Conservation (phyloP, 2,888 invertebrate species). For the Protophormia terraenovae region DNA sequence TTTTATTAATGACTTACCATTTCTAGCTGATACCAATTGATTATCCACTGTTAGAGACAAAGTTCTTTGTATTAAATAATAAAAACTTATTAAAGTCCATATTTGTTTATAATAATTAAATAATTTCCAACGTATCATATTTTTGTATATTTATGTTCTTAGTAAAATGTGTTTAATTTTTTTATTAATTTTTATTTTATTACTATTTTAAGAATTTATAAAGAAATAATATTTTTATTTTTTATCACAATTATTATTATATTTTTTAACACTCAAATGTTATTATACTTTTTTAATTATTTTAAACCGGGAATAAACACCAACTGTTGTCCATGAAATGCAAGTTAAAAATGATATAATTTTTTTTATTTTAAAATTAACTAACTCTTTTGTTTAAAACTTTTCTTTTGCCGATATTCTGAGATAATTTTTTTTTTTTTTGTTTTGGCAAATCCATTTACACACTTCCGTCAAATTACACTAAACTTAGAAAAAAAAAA, state of each 20-base stretch:
- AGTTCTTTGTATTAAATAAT: slow-evolving; percentile 23
- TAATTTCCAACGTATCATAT: slow-evolving; percentile 58
- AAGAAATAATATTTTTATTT: background rate
- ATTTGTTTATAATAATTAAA: slow-evolving; percentile 29
- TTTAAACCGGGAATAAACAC: background rate
- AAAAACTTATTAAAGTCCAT: slow-evolving; percentile 49
- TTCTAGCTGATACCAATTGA: slow-evolving; percentile 79
- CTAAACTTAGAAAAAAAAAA: slow-evolving; percentile 18
- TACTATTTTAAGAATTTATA: background rate
- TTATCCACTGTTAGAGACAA: slow-evolving; percentile 78
- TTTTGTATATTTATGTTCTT: background rate
- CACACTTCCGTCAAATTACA: slow-evolving; percentile 51
- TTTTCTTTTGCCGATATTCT: background rate
- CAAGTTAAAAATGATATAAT: slow-evolving; percentile 51
- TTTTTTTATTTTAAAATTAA: slow-evolving; percentile 39
- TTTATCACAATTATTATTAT: background rate
- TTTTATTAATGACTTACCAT: slow-evolving; percentile 76
- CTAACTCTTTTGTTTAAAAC: slow-evolving; percentile 32
- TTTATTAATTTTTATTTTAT: slow-evolving; percentile 18
- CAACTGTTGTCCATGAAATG: slow-evolving; percentile 62
- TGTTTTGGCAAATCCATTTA: slow-evolving; percentile 45
- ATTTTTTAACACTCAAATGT: background rate
- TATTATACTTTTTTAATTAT: background rate
- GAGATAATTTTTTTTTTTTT: slow-evolving; percentile 17
- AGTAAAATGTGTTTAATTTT: background rate